Conservation (phyloP, 2,888 invertebrate species). For the Protonemura montana region DNA sequence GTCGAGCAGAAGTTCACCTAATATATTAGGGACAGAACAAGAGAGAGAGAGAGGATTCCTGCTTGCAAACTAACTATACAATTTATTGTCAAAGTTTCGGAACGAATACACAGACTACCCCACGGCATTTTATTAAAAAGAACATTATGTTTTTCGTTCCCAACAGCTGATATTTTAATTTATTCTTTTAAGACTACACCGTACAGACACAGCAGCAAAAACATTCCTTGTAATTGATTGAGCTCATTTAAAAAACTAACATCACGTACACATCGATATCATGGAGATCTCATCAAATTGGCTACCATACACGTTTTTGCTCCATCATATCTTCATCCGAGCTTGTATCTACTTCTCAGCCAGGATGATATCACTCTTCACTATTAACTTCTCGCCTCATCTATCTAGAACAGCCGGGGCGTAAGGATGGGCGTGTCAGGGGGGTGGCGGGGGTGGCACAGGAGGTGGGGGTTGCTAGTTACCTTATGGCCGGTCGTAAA, state of each 20-base stretch:
- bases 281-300: neutral
- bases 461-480: slow-evolving; percentile 18
- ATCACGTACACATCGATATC: neutral
- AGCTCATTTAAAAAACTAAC: neutral
- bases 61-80: neutral
- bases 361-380: neutral
- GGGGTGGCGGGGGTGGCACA: slow-evolving; percentile 2
- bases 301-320: neutral
- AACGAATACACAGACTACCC: neutral
- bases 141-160: neutral
- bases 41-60: neutral
- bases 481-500: slow-evolving; percentile 32
- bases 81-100: slow-evolving; percentile 21
- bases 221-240: neutral
- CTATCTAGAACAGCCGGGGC: slow-evolving; percentile 4
- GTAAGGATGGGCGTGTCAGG: neutral
- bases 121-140: neutral
- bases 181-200: neutral
- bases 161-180: no score
- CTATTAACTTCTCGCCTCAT: slow-evolving; percentile 25
- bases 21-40: neutral
- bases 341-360: neutral
- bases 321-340: neutral
- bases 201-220: neutral
- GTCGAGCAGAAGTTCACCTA: slow-evolving; percentile 20